Percentiles rank a stretch among this genome's conserved stretches.
These are phyloP conservation scores for Erannis defoliaria DNA, from an alignment of 2,888 invertebrate species.

Conservation along the genomic window DNA sequence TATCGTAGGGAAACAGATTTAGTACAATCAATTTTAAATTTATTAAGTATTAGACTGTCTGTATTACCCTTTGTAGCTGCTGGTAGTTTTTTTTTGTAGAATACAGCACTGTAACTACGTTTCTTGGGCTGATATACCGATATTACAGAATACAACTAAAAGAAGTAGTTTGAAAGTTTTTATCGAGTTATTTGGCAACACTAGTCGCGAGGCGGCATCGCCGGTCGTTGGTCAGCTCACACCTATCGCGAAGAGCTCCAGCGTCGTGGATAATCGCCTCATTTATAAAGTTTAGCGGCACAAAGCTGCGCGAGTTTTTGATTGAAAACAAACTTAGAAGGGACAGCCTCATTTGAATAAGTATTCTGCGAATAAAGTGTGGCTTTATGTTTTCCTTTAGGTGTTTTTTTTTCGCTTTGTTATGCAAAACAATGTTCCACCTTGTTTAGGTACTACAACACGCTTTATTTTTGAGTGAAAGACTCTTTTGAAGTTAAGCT, in stretches of 20 bases:
- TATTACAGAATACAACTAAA: too few species aligned
- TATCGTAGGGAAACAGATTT: too few species aligned
- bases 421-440: conserved; percentile 87
- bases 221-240: conserved; percentile 57
- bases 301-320: conserved; percentile 86
- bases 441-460: conserved; percentile 86
- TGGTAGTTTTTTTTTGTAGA: too few species aligned
- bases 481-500: conserved; percentile 87
- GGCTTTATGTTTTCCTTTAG: conserved; percentile 87
- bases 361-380: conserved; percentile 87
- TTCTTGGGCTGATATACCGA: too few species aligned
- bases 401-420: conserved; percentile 85
- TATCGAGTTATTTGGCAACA: conserved; percentile 10
- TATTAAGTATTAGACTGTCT: too few species aligned
- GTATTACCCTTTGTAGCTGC: too few species aligned
- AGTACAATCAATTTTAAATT: too few species aligned
- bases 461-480: conserved; percentile 87
- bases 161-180: background rate
- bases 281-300: conserved; percentile 86
- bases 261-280: conserved; percentile 84
- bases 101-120: too few species aligned
- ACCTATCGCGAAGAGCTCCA: conserved; percentile 73
- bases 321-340: conserved; percentile 87
- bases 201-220: conserved; percentile 7
- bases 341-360: conserved; percentile 87